phyloP scores from a whole-genome alignment of 2,113 vertebrate genomes.

The Notarius quadriscutis region DNA sequence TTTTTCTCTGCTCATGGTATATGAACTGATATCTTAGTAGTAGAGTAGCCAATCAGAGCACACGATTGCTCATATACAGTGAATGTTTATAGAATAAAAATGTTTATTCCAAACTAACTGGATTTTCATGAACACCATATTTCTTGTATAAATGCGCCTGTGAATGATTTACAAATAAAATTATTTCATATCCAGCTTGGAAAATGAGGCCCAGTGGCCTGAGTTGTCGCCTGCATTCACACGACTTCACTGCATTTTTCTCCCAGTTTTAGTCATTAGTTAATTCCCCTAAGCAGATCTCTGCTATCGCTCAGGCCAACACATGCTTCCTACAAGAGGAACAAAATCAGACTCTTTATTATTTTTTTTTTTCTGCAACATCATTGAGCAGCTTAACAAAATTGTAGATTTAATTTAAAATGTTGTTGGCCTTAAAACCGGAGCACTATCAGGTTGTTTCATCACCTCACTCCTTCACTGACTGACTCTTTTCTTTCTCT shows the following conservation, averaged over 20 bases:
- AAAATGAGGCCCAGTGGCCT: neutral
- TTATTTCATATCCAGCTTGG: neutral
- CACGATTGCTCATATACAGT: too few relatives aligned
- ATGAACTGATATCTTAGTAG: too few relatives aligned
- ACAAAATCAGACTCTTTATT: too few relatives aligned
- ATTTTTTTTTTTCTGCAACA: neutral
- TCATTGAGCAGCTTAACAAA: neutral
- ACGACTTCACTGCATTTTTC: neutral
- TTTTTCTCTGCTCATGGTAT: too few relatives aligned
- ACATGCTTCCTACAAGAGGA: neutral
- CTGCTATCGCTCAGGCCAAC: neutral
- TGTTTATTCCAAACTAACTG: too few relatives aligned
- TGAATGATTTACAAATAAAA: neutral
- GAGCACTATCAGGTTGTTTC: neutral
- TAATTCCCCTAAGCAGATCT: neutral
- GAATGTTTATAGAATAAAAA: too few relatives aligned
- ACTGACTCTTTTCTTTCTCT: conserved; percentile 12
- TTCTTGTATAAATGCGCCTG: neutral
- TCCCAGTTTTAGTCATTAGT: neutral
- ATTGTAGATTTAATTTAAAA: neutral
- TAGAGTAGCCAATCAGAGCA: too few relatives aligned
- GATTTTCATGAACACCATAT: neutral
- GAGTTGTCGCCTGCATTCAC: neutral
- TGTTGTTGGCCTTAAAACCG: neutral
- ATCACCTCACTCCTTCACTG: conserved; percentile 19